These are phyloP conservation scores for Callosobruchus maculatus DNA, from an alignment of 2,888 invertebrate genomes.

Conservation along the genomic window DNA sequence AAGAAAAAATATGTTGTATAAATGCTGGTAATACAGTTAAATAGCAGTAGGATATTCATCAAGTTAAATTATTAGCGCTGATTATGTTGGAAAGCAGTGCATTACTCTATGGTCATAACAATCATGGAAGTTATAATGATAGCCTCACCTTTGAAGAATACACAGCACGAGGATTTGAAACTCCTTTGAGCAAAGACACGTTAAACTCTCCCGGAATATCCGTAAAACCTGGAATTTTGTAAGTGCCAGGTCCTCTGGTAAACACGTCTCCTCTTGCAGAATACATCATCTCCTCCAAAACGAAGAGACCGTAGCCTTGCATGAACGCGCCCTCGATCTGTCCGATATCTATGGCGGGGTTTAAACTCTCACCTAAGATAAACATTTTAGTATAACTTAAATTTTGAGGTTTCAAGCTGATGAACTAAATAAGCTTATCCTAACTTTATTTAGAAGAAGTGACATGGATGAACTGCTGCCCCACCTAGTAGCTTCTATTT, in stretches of 20 bases:
- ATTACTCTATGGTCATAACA: too few relatives aligned
- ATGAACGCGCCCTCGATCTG: slow-evolving; percentile 95
- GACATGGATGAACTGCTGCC: too few relatives aligned
- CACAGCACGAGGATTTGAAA: slow-evolving; percentile 85
- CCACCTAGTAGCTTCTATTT: too few relatives aligned
- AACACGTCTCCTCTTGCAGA: slow-evolving; percentile 78
- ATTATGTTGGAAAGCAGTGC: too few relatives aligned
- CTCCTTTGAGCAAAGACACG: slow-evolving; percentile 87
- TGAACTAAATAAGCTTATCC: too few relatives aligned
- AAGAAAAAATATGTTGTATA: too few relatives aligned
- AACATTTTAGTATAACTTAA: neutral
- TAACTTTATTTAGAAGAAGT: too few relatives aligned
- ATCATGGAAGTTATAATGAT: neutral
- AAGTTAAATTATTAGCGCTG: too few relatives aligned
- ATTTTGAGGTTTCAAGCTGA: too few relatives aligned
- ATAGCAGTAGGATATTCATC: too few relatives aligned
- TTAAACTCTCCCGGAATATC: slow-evolving; percentile 92
- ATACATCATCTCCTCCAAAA: slow-evolving; percentile 84
- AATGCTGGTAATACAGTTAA: too few relatives aligned
- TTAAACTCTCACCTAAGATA: slow-evolving; percentile 71
- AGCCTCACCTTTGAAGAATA: slow-evolving; percentile 85
- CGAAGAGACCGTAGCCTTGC: slow-evolving; percentile 91
- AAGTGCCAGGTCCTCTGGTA: slow-evolving; percentile 88
- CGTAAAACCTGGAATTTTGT: slow-evolving; percentile 90
- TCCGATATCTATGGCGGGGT: slow-evolving; percentile 95